phyloP scores from a whole-genome alignment of 2,113 vertebrate species.

The Anhinga rufa region DNA sequence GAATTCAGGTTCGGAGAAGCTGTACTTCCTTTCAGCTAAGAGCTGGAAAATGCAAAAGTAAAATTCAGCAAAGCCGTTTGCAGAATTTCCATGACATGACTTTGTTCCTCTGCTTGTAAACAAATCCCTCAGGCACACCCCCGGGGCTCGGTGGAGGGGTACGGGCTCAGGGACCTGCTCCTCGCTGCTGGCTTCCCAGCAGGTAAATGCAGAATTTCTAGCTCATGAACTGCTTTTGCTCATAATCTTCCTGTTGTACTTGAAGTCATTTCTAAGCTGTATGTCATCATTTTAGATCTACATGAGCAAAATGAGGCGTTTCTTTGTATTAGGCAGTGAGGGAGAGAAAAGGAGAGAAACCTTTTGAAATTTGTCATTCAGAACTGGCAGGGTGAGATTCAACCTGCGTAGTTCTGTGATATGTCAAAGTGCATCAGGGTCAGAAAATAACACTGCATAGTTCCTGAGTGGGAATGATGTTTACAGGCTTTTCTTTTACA shows the following conservation, averaged over 20 bases:
- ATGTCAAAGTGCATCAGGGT: neutral
- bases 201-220: neutral
- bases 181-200: neutral
- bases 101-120: neutral
- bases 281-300: neutral
- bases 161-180: neutral
- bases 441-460: conserved; percentile 2
- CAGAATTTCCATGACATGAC: conserved; percentile 8
- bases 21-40: conserved; percentile 42
- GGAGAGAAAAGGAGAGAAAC: neutral
- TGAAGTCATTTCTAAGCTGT: neutral
- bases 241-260: neutral
- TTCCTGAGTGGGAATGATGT: conserved; percentile 40
- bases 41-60: conserved; percentile 4
- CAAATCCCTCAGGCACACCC: neutral
- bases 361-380: neutral
- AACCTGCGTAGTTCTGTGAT: neutral
- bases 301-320: neutral
- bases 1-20: conserved; percentile 32
- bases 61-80: neutral
- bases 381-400: neutral
- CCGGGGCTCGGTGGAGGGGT: accelerated
- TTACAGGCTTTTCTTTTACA: conserved; percentile 54
- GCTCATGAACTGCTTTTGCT: neutral
- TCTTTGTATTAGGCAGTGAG: neutral